These are phyloP conservation scores for Boleophthalmus pectinirostris DNA, from an alignment of 2,113 vertebrate genomes.

Conservation along the genomic window DNA sequence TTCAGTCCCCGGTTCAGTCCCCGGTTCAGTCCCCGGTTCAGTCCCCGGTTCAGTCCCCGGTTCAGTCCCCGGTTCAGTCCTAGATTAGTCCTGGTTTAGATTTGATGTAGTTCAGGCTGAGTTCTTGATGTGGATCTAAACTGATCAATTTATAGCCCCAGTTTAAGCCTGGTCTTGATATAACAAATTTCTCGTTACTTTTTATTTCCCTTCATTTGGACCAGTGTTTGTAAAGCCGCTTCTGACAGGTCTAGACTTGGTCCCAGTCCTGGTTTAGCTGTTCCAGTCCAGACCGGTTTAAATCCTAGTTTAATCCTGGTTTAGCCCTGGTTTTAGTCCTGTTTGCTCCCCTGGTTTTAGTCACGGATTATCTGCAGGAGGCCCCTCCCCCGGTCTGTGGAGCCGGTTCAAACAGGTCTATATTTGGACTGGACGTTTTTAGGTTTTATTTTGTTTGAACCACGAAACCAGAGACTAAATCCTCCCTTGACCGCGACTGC, in stretches of 20 bases:
- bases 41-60: too few relatives aligned
- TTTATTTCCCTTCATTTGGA: not conserved
- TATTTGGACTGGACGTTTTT: not conserved
- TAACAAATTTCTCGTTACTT: too few relatives aligned
- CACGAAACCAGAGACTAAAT: not conserved
- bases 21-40: too few relatives aligned
- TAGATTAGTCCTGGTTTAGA: too few relatives aligned
- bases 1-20: too few relatives aligned
- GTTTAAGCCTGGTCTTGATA: too few relatives aligned
- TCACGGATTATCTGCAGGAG: not conserved
- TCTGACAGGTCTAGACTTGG: not conserved
- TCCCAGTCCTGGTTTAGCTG: not conserved
- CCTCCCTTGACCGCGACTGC: not conserved
- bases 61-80: too few relatives aligned
- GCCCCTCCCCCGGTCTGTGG: not conserved
- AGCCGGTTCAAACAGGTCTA: not conserved
- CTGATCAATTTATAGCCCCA: too few relatives aligned
- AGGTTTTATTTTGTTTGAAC: conserved; percentile 4
- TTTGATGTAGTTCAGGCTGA: not conserved
- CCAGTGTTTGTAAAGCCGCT: not conserved
- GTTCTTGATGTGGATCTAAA: too few relatives aligned
- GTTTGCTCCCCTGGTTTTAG: not conserved
- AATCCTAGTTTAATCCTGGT: conserved; percentile 2
- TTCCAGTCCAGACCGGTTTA: not conserved
- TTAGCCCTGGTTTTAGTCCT: conserved; percentile 8